These are phyloP conservation scores for Pampus argenteus DNA, from an alignment of 2,797 vertebrate genomes.

Conservation along the genomic window DNA sequence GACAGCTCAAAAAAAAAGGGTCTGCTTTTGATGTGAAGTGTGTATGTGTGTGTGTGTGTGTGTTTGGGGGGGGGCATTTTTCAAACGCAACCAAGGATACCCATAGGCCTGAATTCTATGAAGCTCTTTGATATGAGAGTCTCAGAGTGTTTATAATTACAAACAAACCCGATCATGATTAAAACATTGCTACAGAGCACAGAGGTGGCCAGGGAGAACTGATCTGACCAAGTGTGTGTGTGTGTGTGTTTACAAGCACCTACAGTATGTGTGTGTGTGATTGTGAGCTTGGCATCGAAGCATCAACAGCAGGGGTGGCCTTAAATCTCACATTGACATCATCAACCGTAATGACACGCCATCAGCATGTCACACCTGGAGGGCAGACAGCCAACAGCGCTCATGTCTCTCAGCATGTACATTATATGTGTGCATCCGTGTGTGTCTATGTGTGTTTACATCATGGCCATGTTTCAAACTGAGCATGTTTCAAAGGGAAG, in stretches of 20 bases:
- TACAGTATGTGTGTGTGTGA: slow-evolving; percentile 6
- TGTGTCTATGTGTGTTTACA: slow-evolving; percentile 58
- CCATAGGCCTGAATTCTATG: slow-evolving; percentile 86
- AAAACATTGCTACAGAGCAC: slow-evolving; percentile 81
- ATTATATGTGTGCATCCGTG: slow-evolving; percentile 30
- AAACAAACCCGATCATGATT: slow-evolving; percentile 86
- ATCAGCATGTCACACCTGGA: slow-evolving; percentile 73
- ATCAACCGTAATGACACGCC: slow-evolving; percentile 64
- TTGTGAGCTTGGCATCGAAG: slow-evolving; percentile 21
- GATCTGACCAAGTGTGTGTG: slow-evolving; percentile 51
- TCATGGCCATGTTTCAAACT: slow-evolving; percentile 70
- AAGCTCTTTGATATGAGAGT: slow-evolving; percentile 84
- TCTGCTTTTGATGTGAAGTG: slow-evolving; percentile 79
- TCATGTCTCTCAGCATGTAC: slow-evolving; percentile 68
- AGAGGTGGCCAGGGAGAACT: slow-evolving; percentile 70
- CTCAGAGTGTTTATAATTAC: slow-evolving; percentile 87
- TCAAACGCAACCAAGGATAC: slow-evolving; percentile 84
- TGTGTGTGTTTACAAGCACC: slow-evolving; percentile 7
- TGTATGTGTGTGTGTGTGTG: slow-evolving; percentile 20
- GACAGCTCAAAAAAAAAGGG: slow-evolving; percentile 73
- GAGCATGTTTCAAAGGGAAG: slow-evolving; percentile 75
- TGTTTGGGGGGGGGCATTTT: slow-evolving; percentile 60
- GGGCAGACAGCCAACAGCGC: slow-evolving; percentile 65
- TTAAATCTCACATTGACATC: slow-evolving; percentile 65
- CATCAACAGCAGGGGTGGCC: slow-evolving; percentile 57